phyloP scores from a whole-genome alignment of 2,113 vertebrate genomes.

The Microcebus griseorufus region DNA sequence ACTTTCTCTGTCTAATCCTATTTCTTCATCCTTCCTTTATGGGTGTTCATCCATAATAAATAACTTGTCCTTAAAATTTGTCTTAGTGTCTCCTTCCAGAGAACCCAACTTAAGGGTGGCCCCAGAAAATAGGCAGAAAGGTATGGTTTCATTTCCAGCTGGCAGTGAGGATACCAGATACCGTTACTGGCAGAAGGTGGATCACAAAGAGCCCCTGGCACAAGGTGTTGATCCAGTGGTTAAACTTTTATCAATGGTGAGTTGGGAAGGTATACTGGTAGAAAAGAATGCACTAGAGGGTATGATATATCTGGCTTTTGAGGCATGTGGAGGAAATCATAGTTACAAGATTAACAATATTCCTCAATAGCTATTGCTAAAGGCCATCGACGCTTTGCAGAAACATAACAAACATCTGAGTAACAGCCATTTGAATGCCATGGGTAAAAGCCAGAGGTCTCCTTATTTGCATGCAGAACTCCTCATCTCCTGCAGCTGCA shows the following conservation, averaged over 20 bases:
- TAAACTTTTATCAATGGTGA: not conserved
- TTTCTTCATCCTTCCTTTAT: not conserved
- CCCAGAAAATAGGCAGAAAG: not conserved
- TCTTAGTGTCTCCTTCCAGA: not conserved
- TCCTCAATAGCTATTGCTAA: not conserved
- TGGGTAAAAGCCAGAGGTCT: not conserved
- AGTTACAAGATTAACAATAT: not conserved
- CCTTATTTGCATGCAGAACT: not conserved
- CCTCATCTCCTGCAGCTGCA: not conserved
- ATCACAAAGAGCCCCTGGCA: not conserved
- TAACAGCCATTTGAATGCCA: not conserved
- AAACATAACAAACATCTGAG: not conserved
- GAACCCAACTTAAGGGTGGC: not conserved
- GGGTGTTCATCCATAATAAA: not conserved
- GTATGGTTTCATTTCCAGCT: not conserved
- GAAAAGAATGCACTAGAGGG: not conserved
- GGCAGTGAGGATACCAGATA: not conserved
- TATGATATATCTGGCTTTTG: not conserved
- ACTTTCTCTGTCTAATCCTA: not conserved
- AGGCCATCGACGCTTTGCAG: not conserved
- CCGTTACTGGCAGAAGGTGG: not conserved
- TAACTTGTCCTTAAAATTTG: not conserved
- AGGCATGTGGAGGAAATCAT: not conserved
- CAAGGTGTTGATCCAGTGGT: not conserved
- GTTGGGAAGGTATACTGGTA: not conserved